phyloP scores from a whole-genome alignment of 2,113 vertebrate genomes.

The Motacilla tschutschensis region DNA sequence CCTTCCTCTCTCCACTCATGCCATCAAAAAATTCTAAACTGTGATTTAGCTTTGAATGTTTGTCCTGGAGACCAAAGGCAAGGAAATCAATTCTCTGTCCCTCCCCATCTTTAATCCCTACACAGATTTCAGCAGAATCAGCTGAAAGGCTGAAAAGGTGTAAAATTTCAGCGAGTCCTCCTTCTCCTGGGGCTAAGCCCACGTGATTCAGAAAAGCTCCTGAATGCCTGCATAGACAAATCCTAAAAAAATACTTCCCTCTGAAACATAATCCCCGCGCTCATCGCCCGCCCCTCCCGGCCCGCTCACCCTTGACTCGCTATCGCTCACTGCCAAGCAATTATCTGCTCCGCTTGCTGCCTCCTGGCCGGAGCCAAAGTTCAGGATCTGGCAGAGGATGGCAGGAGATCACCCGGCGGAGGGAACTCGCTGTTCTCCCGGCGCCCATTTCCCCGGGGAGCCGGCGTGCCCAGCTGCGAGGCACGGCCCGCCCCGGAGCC shows the following conservation, averaged over 20 bases:
- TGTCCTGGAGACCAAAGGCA: background rate
- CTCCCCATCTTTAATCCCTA: background rate
- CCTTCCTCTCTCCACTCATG: background rate
- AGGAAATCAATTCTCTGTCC: background rate
- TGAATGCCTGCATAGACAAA: conserved; percentile 27
- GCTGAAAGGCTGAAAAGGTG: conserved; percentile 27
- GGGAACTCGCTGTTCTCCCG: conserved; percentile 26
- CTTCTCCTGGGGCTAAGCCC: background rate
- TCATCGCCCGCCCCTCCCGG: background rate
- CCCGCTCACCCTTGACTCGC: conserved; percentile 22
- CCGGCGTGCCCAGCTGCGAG: background rate
- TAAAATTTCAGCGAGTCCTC: background rate
- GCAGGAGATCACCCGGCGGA: background rate
- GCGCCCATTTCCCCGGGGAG: background rate
- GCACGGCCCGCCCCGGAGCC: background rate
- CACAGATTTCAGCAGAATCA: background rate
- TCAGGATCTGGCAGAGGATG: background rate
- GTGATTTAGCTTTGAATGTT: background rate
- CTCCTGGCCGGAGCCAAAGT: conserved; percentile 21
- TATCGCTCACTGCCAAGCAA: conserved; percentile 48
- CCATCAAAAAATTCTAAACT: background rate
- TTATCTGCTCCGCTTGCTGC: conserved; percentile 28
- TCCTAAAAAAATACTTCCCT: conserved; percentile 48
- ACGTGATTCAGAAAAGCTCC: conserved; percentile 26
- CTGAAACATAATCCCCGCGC: conserved; percentile 24